Conservation (phyloP, 92 coral and sea anemone species). For the Palythoa grandis region DNA sequence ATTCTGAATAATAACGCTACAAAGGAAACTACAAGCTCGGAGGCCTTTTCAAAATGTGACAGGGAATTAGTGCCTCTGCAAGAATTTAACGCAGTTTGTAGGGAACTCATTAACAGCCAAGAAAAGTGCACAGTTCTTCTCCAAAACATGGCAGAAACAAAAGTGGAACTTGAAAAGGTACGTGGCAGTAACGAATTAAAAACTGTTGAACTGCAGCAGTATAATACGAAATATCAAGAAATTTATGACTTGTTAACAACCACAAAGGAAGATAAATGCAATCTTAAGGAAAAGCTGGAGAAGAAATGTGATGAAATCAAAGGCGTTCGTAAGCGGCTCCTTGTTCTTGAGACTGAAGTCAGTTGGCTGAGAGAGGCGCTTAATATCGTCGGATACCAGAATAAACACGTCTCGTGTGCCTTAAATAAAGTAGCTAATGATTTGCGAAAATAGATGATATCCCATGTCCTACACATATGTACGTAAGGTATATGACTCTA, state of each 20-base stretch:
- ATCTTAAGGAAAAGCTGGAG: slow-evolving; percentile 63
- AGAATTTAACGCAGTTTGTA: slow-evolving; percentile 67
- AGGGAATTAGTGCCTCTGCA: slow-evolving; percentile 49
- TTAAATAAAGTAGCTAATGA: slow-evolving; percentile 11
- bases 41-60: slow-evolving; percentile 38
- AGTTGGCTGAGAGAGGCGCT: slow-evolving; percentile 91
- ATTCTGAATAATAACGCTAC: not conserved
- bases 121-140: slow-evolving; percentile 55
- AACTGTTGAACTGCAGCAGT: slow-evolving; percentile 67
- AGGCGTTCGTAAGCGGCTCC: slow-evolving; percentile 55
- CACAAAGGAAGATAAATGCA: slow-evolving; percentile 70
- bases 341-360: slow-evolving; percentile 79
- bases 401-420: slow-evolving; percentile 30
- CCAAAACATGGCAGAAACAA: slow-evolving; percentile 45
- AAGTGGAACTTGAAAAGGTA: slow-evolving; percentile 69
- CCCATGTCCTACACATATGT: too few species aligned
- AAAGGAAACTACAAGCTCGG: slow-evolving; percentile 2
- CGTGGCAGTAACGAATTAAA: slow-evolving; percentile 61
- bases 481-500: too few species aligned
- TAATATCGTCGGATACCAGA: slow-evolving; percentile 56
- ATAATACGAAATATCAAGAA: slow-evolving; percentile 69
- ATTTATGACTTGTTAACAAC: slow-evolving; percentile 66
- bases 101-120: slow-evolving; percentile 66
- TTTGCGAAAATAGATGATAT: not conserved
- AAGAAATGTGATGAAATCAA: slow-evolving; percentile 62